Evolutionary conservation across 2,888 invertebrate species (phyloP), one percentile per base, ranked within the genome.

Genomic region (Athripsodes cinereus): DNA sequence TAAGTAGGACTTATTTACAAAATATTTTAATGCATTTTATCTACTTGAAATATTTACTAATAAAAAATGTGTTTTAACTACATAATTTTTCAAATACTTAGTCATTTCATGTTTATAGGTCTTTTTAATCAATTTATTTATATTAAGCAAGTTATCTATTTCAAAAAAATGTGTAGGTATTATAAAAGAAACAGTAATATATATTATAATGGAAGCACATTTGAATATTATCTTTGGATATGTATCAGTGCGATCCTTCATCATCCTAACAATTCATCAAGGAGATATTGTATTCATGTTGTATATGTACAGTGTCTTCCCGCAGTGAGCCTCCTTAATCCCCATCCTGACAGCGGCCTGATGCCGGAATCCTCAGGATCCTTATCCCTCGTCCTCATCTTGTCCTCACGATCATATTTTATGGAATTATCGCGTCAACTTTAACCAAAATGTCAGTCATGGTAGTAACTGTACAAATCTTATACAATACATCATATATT

Each of bases 351-450:
- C 40, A 40, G 40, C 40, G 40, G 40, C 40, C 40, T 40, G 40
- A 40, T 40, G 40, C 40, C 40, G 2, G 40, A 40, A 40, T 8
- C 40, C 40, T 40, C 40, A 16, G 40, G n/a, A n/a, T 16, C 16
- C 31, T 40, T 40, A 40, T 40, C 40, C 40, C 40, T 40, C 22
- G 35, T 20, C 21, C 48, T 55, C 59, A 49, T 44, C 55, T 21
- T 55, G 55, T 59, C 59, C 59, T 26, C 59, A 40, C 55, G 21
- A 47, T 53, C 55, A 59, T 59, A 59, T 55, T 48, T 59, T 55
- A 59, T 40, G 59, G 59, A 59, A 55, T 59, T 59, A 59, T 59
- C 59, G 55, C 59, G 59, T 59, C 59, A 55, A 59, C 59, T 52
- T 52, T 48, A 47, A 31, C 55, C 48, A 52, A 59, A 46, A 53